A percentile compares a stretch with the other conserved stretches of the same genome.
These are phyloP conservation scores for Hirtodrosophila alboralis DNA, from an alignment of 2,888 invertebrate genomes.

Conservation along the genomic window DNA sequence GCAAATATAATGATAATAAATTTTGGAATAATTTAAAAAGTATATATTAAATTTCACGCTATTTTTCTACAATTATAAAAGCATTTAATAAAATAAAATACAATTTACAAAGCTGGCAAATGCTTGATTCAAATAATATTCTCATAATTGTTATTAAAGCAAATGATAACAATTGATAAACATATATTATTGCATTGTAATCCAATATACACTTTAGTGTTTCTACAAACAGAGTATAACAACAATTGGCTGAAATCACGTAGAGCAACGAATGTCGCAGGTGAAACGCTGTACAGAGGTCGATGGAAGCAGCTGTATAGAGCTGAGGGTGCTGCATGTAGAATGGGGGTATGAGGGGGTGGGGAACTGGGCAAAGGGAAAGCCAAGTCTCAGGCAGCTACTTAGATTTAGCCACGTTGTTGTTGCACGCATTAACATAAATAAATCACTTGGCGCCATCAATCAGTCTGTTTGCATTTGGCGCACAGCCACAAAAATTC, in stretches of 20 bases:
- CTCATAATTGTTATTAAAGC: no score
- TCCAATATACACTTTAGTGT: no score
- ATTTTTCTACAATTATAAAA: no score
- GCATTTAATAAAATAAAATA: no score
- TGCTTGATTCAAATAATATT: no score
- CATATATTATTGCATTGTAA: no score
- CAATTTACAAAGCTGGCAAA: no score
- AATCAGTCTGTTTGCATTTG: conserved; percentile 78
- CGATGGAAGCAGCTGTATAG: conserved; percentile 21
- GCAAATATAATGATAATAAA: no score
- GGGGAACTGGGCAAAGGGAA: conserved; percentile 1
- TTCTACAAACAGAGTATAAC: conserved; percentile 1
- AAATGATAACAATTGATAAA: no score
- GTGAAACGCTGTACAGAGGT: conserved; percentile 49
- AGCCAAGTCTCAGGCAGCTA: conserved; percentile 36
- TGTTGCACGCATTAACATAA: conserved; percentile 70
- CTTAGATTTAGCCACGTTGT: conserved; percentile 39
- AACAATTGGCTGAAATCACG: conserved; percentile 61
- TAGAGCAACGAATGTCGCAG: conserved; percentile 71
- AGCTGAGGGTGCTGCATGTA: background rate
- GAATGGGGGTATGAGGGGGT: background rate
- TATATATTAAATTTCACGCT: no score
- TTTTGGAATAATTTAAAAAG: no score
- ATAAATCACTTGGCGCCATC: conserved; percentile 77
- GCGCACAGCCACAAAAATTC: conserved; percentile 51